These are phyloP conservation scores for Megathymus violae DNA, from an alignment of 1,140 invertebrate species.

Conservation along the genomic window DNA sequence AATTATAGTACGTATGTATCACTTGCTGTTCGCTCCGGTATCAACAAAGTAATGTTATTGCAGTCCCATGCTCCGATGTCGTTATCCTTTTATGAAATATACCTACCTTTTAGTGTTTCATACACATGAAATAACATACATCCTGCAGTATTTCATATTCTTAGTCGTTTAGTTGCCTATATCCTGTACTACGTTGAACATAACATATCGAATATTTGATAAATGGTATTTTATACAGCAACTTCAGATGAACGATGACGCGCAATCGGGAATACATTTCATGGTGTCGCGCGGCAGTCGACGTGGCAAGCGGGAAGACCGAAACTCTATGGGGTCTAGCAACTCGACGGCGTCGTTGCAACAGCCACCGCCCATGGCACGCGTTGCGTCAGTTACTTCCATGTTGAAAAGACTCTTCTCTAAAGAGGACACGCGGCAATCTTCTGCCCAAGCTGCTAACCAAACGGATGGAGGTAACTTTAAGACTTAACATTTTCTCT, in stretches of 20 bases:
- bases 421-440: conserved; percentile 85
- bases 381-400: conserved; percentile 89
- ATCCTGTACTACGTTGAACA: no score
- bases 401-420: conserved; percentile 90
- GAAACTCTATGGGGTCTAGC: conserved; percentile 79
- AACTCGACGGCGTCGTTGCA: conserved; percentile 80
- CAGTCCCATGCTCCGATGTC: no score
- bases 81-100: no score
- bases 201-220: no score
- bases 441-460: conserved; percentile 31
- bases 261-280: conserved; percentile 88
- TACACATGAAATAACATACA: no score
- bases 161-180: no score
- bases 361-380: conserved; percentile 86
- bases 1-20: no score
- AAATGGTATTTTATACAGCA: conserved; percentile 52
- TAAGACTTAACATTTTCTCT: no score
- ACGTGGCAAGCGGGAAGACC: conserved; percentile 71
- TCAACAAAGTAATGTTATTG: no score
- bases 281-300: conserved; percentile 84
- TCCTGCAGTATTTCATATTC: no score
- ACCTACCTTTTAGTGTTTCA: no score
- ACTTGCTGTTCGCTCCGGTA: no score
- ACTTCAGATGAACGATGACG: conserved; percentile 86
- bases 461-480: conserved; percentile 75